A percentile compares a stretch with the other conserved stretches of the same genome.
Conservation (phyloP, 2,113 vertebrate genomes). For the Natator depressus region DNA sequence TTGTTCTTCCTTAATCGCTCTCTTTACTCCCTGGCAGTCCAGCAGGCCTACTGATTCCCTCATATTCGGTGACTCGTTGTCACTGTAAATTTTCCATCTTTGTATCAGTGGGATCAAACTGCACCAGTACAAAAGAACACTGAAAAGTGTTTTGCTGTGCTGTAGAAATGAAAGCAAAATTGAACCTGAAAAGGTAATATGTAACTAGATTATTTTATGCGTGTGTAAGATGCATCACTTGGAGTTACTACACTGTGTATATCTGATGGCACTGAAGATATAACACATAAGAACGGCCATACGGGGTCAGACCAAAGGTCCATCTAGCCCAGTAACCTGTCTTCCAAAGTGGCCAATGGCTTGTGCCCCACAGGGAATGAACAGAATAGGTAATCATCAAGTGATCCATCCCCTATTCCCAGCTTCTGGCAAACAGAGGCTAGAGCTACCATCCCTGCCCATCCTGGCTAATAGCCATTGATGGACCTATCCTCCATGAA, state of each 20-base stretch:
- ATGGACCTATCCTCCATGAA: too few relatives aligned
- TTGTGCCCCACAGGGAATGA: too few relatives aligned
- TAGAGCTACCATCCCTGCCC: too few relatives aligned
- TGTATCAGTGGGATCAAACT: neutral
- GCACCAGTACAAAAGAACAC: neutral
- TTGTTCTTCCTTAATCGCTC: neutral
- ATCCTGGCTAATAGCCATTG: too few relatives aligned
- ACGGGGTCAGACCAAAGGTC: too few relatives aligned
- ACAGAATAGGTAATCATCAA: too few relatives aligned
- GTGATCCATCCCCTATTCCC: too few relatives aligned
- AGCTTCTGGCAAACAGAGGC: too few relatives aligned
- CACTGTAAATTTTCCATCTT: neutral
- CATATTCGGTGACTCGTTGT: neutral
- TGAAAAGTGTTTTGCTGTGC: neutral
- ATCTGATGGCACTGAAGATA: fast-evolving
- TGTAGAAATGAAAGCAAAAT: neutral
- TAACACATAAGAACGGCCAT: too few relatives aligned
- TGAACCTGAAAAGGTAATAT: neutral
- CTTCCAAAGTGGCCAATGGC: too few relatives aligned
- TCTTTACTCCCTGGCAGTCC: neutral
- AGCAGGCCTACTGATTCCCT: neutral
- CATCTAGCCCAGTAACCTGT: too few relatives aligned
- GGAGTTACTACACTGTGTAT: fast-evolving
- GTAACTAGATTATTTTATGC: neutral
- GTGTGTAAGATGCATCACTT: fast-evolving